Evolutionary conservation across 2,888 invertebrate species (phyloP), one percentile per base, ranked within the genome.

Genomic region (Platycheirus rosarum): DNA sequence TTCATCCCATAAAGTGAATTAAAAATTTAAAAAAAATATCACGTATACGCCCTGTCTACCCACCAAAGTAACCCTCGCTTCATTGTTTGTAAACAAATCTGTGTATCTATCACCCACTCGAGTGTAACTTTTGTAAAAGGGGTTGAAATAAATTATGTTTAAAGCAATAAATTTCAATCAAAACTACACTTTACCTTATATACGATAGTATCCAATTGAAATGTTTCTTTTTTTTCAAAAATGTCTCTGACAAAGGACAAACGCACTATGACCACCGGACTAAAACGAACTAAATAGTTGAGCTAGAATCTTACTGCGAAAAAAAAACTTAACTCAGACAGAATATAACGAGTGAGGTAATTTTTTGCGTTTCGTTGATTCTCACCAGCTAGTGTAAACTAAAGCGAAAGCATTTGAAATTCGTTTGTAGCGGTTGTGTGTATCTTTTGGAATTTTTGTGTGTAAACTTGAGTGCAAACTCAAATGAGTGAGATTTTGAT

Each of bases 31-130:
- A 40, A 26, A 20, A 60, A 57, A 66, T 14, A 60, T 55, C 7
- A 53, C 49, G 65, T 66, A 66, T 71, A 78, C 78, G 78, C 60
- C 77, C 69, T 40, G 65, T 57, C 35, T 75, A 16, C n/a, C 13
- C 9, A 13, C 48, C 7, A 14, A 48, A 11, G 6, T 26, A 26
- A 18, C 49, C 60, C 53, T n/a, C n/a, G n/a, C 46, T 62, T 32
- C 40, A 29, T 66, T 80, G 80, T 80, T 80, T 80, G 80, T 80
- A 80, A 80, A 80, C 80, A 80, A 80, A 66, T 66, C 75, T 75
- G 70, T 70, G 75, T 66, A 70, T 65, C 65, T 57, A 35, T n/a
- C n/a, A 18, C 42, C 11, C 13, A 18, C 46, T 53, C 66, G 66
- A 71, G 40, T 60, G 57, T 65, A 66, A 75, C 65, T 63, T n/a